Conservation (phyloP, 2,797 vertebrate genomes). For the Rallus crepitans region DNA sequence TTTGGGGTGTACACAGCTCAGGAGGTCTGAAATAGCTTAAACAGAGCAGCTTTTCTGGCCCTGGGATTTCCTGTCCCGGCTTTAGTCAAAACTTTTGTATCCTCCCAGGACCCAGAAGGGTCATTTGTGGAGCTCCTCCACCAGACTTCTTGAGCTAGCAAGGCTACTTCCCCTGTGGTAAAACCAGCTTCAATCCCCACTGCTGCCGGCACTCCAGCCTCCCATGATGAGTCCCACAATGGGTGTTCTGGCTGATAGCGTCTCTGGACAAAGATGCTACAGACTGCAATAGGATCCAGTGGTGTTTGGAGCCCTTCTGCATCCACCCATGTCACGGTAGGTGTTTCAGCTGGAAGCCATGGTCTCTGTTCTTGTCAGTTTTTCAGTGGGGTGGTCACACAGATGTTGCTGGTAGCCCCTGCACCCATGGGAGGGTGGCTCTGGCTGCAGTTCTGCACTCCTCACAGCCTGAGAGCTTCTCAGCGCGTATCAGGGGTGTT, state of each 20-base stretch:
- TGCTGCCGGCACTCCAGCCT: neutral
- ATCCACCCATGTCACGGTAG: neutral
- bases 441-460: neutral
- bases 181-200: neutral
- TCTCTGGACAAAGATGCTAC: neutral
- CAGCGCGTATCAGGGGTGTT: neutral
- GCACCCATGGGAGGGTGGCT: fast-evolving
- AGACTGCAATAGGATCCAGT: neutral
- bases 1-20: neutral
- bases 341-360: neutral
- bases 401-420: neutral
- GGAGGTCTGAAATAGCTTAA: neutral
- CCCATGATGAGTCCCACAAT: fast-evolving
- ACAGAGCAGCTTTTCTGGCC: neutral
- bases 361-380: neutral
- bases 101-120: neutral
- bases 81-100: neutral
- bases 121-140: neutral
- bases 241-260: neutral
- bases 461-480: neutral
- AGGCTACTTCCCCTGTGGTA: neutral
- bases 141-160: neutral
- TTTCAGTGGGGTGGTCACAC: neutral
- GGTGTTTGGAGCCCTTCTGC: neutral
- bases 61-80: neutral